Conservation (phyloP, 2,888 invertebrate genomes). For the Nudaria mundana region DNA sequence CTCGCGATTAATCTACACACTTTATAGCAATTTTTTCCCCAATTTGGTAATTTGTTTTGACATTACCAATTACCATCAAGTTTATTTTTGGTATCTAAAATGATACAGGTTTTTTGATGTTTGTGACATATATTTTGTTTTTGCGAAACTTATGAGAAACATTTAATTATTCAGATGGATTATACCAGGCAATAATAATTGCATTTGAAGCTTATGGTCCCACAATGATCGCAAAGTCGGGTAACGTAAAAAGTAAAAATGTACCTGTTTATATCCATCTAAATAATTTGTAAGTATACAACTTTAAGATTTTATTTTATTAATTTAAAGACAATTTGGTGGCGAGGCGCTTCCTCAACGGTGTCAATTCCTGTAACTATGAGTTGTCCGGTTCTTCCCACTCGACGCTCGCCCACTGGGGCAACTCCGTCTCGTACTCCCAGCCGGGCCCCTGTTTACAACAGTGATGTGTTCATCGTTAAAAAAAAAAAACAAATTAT, state of each 20-base stretch:
- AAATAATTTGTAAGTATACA: not conserved
- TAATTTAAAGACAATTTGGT: slow-evolving; percentile 17
- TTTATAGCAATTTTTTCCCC: not conserved
- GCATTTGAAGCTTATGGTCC: slow-evolving; percentile 14
- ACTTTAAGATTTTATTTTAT: slow-evolving; percentile 4
- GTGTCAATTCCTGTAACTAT: slow-evolving; percentile 63
- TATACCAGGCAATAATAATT: slow-evolving; percentile 5
- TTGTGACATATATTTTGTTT: not conserved
- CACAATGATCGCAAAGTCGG: slow-evolving; percentile 15
- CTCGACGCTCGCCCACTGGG: slow-evolving; percentile 94
- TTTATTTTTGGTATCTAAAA: not conserved
- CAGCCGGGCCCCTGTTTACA: slow-evolving; percentile 91
- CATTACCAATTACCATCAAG: not conserved
- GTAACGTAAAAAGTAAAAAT: slow-evolving; percentile 12
- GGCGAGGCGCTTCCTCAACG: slow-evolving; percentile 58
- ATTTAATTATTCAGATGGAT: slow-evolving; percentile 4
- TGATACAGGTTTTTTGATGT: not conserved
- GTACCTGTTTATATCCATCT: slow-evolving; percentile 5
- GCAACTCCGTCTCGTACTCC: slow-evolving; percentile 95
- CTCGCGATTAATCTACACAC: slow-evolving; percentile 25
- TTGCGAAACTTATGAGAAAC: not conserved
- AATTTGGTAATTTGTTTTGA: not conserved
- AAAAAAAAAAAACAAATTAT: no score
- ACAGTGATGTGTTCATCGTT: not conserved
- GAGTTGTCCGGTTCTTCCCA: slow-evolving; percentile 87